Evolutionary conservation across 1,140 invertebrate species (phyloP), one percentile per base, ranked within the genome.

Genomic region (Leptopilina clavipes): DNA sequence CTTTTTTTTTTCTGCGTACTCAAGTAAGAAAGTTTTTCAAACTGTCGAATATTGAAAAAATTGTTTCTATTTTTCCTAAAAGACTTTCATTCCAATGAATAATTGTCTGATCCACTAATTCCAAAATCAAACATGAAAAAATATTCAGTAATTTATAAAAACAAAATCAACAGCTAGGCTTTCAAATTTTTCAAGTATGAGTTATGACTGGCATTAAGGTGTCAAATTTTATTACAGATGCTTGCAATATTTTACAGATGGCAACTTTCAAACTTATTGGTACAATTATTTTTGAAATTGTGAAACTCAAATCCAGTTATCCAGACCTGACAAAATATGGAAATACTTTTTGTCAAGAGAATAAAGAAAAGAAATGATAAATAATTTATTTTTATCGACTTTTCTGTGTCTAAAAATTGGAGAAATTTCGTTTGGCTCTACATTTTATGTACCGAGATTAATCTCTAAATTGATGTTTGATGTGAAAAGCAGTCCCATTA

Each of bases 401-500:
- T n/a, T n/a, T 31, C 25, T 31, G 25, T n/a, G n/a, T n/a, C n/a
- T n/a, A 31, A 31, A 31, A 31, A 31, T 40, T 6, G 37, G 2
- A 40, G 37, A 40, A 40, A 1, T 40, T 40, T 40, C 7, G 37
- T 40, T 40, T 6, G 37, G 8, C 37, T 40, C 37, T 7, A 40
- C 9, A 40, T 40, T 40, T 40, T 40, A 52, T 52, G 45, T 48
- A 14, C 1, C 43, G 12, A 48, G 45, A 40, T 40, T n/a, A 52
- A 52, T 17, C 22, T 65, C 1, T 25, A 31, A 65, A 31, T 65
- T 14, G 56, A 31, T 14, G 54, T 25, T 14, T 25, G 22, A 65
- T 25, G 22, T 65, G 19, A 65, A 59, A 59, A 25, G 54, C 25
- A 17, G 31, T 44, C 37, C 73, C 17, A 59, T 70, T 74, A 74